A percentile compares a stretch with the other conserved stretches of the same genome.
Conservation (phyloP, 2,113 vertebrate species). For the Pelecanoides urinatrix region DNA sequence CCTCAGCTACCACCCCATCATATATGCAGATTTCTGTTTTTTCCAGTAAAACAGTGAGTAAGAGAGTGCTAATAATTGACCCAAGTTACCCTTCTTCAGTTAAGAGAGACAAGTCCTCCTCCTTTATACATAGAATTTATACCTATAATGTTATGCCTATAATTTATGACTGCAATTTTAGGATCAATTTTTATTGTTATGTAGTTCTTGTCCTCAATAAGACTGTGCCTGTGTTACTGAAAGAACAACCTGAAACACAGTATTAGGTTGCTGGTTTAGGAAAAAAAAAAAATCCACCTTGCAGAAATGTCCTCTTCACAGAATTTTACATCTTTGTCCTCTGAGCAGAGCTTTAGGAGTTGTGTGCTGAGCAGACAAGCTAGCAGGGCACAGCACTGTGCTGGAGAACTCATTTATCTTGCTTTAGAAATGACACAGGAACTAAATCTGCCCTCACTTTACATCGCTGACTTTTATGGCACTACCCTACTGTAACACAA, state of each 20-base stretch:
- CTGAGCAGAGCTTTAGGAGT: background rate
- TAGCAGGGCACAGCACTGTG: background rate
- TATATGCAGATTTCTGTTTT: rapidly evolving
- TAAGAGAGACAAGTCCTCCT: background rate
- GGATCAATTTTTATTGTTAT: background rate
- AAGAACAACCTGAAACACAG: background rate
- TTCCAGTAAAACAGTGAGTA: background rate
- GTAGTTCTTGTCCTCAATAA: background rate
- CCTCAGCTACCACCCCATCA: background rate
- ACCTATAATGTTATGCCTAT: rapidly evolving
- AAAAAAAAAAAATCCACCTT: background rate
- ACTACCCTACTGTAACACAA: background rate
- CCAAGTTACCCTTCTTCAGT: background rate
- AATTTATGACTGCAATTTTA: background rate
- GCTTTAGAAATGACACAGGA: background rate
- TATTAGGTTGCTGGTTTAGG: background rate
- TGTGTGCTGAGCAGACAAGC: background rate
- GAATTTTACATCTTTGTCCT: background rate
- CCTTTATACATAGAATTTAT: background rate
- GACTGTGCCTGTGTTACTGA: background rate
- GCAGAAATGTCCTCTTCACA: background rate
- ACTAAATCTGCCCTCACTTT: background rate
- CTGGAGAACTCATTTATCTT: background rate
- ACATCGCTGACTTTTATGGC: background rate
- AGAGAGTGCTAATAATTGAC: background rate